Percentiles rank a stretch among this genome's conserved stretches.
These are phyloP conservation scores for Drosophila bifasciata DNA, from an alignment of 1,140 invertebrate genomes.

Conservation along the genomic window DNA sequence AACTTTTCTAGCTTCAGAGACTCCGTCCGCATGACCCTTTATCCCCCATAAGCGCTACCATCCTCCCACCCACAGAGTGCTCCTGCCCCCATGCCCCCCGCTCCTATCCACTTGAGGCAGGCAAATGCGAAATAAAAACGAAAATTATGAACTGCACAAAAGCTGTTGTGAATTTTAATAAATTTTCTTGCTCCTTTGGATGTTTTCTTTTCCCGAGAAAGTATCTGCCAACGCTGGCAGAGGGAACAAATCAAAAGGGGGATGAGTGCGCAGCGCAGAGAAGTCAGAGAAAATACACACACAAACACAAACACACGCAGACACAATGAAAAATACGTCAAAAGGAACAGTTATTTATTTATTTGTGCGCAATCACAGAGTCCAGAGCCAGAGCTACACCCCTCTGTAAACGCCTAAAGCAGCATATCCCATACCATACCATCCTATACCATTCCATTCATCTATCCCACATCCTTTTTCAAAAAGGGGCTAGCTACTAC, in stretches of 20 bases:
- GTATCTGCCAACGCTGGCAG: conserved; percentile 58
- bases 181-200: conserved; percentile 53
- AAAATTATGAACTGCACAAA: conserved; percentile 83
- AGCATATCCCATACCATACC: too few relatives aligned
- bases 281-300: conserved; percentile 40
- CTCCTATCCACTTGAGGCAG: conserved; percentile 18
- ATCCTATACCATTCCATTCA: too few relatives aligned
- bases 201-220: conserved; percentile 30
- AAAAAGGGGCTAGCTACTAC: conserved; percentile 49
- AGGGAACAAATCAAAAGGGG: conserved; percentile 78
- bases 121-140: conserved; percentile 79
- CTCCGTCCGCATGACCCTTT: too few relatives aligned
- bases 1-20: too few relatives aligned
- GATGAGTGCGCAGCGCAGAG: conserved; percentile 11
- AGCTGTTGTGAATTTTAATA: conserved; percentile 84
- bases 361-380: conserved; percentile 70
- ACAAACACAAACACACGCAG: conserved; percentile 27
- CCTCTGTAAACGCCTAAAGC: conserved; percentile 36
- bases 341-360: conserved; percentile 84
- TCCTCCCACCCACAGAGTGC: too few relatives aligned
- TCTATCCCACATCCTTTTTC: not conserved
- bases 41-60: too few relatives aligned
- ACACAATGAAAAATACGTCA: conserved; percentile 70
- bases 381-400: conserved; percentile 12
- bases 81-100: too few relatives aligned